These are phyloP conservation scores for Andrena haemorrhoa DNA, from an alignment of 2,888 invertebrate species.

Conservation along the genomic window DNA sequence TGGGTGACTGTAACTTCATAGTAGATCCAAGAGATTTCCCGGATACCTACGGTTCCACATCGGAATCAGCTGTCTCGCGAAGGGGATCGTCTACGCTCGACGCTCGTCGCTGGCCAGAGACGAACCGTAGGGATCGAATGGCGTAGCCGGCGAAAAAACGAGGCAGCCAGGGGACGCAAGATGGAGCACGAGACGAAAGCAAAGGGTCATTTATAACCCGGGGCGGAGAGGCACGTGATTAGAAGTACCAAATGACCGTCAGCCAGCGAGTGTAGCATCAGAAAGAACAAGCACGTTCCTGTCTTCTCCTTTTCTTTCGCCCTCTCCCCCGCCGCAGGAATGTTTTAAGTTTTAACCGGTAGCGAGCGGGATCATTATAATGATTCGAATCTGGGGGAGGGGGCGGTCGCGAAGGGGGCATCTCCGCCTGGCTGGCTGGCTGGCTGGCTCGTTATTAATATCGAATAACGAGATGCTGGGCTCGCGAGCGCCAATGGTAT, in stretches of 20 bases:
- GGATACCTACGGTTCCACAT: too few relatives aligned
- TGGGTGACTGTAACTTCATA: too few relatives aligned
- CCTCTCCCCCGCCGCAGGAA: conserved; percentile 68
- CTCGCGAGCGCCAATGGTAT: conserved; percentile 77
- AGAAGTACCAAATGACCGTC: conserved; percentile 78
- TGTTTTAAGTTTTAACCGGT: conserved; percentile 79
- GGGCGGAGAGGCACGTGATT: conserved; percentile 76
- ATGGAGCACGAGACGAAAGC: conserved; percentile 76
- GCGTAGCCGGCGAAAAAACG: conserved; percentile 65
- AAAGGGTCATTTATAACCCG: conserved; percentile 78
- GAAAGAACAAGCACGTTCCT: conserved; percentile 46
- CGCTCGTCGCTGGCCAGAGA: background rate
- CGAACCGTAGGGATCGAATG: conserved; percentile 65
- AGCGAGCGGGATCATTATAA: conserved; percentile 81
- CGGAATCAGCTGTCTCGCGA: background rate
- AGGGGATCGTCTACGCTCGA: background rate
- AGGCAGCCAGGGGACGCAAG: conserved; percentile 60
- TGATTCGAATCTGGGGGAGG: conserved; percentile 80
- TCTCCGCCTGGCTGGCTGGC: conserved; percentile 57
- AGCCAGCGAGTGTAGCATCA: conserved; percentile 53
- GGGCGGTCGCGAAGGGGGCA: conserved; percentile 41
- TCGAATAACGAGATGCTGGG: conserved; percentile 83
- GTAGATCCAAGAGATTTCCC: too few relatives aligned
- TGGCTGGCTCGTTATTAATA: conserved; percentile 82
- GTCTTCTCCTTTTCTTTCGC: conserved; percentile 24